Base-by-base conservation (phyloP, 2,113 vertebrate species). In the Addax nasomaculatus region DNA sequence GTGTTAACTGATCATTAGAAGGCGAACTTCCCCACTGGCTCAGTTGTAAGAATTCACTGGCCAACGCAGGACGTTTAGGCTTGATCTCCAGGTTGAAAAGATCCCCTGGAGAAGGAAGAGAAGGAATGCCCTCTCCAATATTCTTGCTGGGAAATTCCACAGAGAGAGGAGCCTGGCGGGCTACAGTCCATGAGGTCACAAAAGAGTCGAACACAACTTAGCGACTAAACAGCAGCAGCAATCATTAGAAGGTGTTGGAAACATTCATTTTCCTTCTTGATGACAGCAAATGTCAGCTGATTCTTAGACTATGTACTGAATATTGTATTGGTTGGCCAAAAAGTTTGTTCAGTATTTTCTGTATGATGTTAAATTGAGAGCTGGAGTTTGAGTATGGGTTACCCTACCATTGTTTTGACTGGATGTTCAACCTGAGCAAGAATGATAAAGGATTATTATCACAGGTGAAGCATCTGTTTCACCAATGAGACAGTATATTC, bases 201-300 rank as follows among this genome's bases (percentile, higher is more conserved):
- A 14, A 73, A 76, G 36, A 76, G 39, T 76, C 23, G 1, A 43
- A 76, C 23, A 43, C 1, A 6, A 76, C 70, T 73, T 73, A 76
- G 36, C 3, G 0, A 73, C 36, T 73, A 14, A 27, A 25, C 36
- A 76, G 36, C 12, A 43, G 12, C 6, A 27, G 23, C 23, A 25
- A 91, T 80, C 93, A 58, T 90, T 85, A 96, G 47, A 91, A 79
- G 39, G 8, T 92, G 96, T 33, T 85, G 58, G 76, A 81, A 88
- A 97, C 91, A 97, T 62, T 16, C 0, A 92, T 94, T 98, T 96
- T 98, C 90, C 81, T 97, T 96, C 86, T 1, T 43, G 90, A 93
- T 58, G 95, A 98, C 55, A 97, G 85, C 64, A 98, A 97, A 98
- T 93, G 95, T 60, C 98, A 97, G 91, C 90, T 97, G 91, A 64